Percentiles rank a stretch among this genome's conserved stretches.
These are phyloP conservation scores for Thamnophis sirtalis DNA, from an alignment of 2,113 vertebrate genomes.

Conservation along the genomic window DNA sequence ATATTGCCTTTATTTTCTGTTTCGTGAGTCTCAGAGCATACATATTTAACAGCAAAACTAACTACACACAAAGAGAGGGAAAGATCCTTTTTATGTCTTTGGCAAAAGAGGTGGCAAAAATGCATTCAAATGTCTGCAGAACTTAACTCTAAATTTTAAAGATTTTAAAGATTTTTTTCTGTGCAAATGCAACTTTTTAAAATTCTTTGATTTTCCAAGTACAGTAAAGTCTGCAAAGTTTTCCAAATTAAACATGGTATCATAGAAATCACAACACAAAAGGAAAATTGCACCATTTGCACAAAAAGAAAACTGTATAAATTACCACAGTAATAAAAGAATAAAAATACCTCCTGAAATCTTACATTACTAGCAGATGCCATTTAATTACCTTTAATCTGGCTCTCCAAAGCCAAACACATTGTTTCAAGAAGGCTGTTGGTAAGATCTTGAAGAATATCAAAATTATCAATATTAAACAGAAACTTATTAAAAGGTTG, in stretches of 20 bases:
- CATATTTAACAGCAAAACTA: neutral
- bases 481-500: constrained; percentile 69
- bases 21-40: neutral
- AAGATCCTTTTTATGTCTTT: neutral
- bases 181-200: neutral
- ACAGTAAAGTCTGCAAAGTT: neutral
- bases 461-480: constrained; percentile 60
- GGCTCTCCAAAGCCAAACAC: constrained; percentile 65
- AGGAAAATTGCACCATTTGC: neutral
- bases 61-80: too few species aligned
- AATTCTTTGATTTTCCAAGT: neutral
- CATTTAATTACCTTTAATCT: constrained; percentile 64
- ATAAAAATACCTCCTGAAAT: neutral
- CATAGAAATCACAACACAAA: neutral
- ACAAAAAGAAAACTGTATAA: neutral
- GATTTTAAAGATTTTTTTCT: neutral
- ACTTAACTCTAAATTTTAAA: neutral
- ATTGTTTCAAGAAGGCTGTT: constrained; percentile 64
- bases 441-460: constrained; percentile 60
- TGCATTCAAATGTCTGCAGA: neutral
- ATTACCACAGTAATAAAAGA: neutral
- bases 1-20: neutral
- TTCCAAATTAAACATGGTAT: neutral
- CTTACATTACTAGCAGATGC: neutral
- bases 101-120: neutral